phyloP scores from a whole-genome alignment of 2,888 invertebrate species.

The Phortica magna region DNA sequence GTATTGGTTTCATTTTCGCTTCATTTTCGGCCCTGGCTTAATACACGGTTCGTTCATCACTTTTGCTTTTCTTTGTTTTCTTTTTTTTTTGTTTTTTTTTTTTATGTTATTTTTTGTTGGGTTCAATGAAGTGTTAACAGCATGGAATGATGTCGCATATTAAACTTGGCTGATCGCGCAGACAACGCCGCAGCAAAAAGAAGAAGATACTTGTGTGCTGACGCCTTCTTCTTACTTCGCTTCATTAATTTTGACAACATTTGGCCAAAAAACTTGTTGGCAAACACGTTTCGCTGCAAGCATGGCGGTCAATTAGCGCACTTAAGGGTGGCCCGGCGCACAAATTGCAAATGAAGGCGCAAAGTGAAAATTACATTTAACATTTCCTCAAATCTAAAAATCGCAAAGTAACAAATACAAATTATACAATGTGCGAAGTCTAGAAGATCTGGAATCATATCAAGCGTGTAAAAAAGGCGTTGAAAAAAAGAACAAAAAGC shows the following conservation, averaged over 20 bases:
- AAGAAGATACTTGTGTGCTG: neutral
- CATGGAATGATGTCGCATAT: conserved; percentile 68
- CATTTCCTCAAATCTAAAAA: neutral
- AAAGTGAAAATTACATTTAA: too few species aligned
- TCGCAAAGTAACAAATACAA: conserved; percentile 21
- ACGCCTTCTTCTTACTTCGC: neutral
- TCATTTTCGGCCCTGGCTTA: conserved; percentile 9
- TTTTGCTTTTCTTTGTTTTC: conserved; percentile 3
- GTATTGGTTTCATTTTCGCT: conserved; percentile 65
- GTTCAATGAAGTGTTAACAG: conserved; percentile 71
- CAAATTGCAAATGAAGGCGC: too few species aligned
- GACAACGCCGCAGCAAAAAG: too few species aligned
- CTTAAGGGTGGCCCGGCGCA: too few species aligned
- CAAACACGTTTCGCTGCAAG: neutral
- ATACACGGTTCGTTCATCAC: neutral
- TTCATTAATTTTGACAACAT: conserved; percentile 21
- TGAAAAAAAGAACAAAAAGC: conserved; percentile 47
- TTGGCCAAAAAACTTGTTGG: neutral
- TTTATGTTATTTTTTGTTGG: conserved; percentile 54
- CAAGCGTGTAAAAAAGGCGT: conserved; percentile 24
- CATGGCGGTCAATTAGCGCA: neutral
- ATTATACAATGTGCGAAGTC: too few species aligned
- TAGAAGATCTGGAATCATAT: too few species aligned
- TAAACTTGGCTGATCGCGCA: conserved; percentile 52
- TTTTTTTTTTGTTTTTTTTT: conserved; percentile 30